Base-by-base conservation (phyloP, 1,140 invertebrate genomes). In the Magallana angulata region DNA sequence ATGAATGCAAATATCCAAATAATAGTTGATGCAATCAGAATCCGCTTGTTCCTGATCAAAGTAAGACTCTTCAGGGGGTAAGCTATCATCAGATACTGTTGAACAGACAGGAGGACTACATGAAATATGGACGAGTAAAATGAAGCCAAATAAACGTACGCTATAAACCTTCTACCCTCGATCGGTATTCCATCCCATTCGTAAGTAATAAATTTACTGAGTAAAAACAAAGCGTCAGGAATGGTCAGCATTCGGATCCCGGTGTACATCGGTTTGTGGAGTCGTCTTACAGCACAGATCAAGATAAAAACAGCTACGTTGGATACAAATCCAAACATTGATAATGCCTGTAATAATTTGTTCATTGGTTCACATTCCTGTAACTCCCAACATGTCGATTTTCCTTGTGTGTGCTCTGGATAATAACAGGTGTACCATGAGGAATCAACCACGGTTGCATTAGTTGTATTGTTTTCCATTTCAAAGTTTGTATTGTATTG, bases 71-170 rank as follows among this genome's bases (percentile, higher is more conserved):
- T 82, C 24, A 87, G 18, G 0, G 85, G 85, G 18, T 83, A 82
- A 1, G 81, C 85, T 6, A 87, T 82, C 24, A 82, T 64, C 14
- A 82, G 24, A 48, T 87, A 87, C 57, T 76, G 85, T n/a, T 76
- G 76, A 11, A 87, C 16, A 24, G 85, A 87, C 11, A 87, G 81
- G 1, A 87, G 59, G 16, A 87, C 58, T 8, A 87, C 80, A 82
- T 87, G 85, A 1, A 30, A 14, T 8, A 83, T 58, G 12, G 85
- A 87, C 9, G 85, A 82, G 6, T 56, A 68, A 18, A 56, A 60
- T n/a, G 85, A 68, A 16, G 80, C 48, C 30, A 87, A 16, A 30
- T 36, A 64, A 18, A 87, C n/a, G 64, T 62, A 64, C 18, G 64
- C 64, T 12, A 87, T 14, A 56, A 36, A 62, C 2, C 18, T 14